Percentiles rank a stretch among this genome's conserved stretches.
phyloP scores from a whole-genome alignment of 2,888 invertebrate genomes.

The Lamellibrachia satsuma region DNA sequence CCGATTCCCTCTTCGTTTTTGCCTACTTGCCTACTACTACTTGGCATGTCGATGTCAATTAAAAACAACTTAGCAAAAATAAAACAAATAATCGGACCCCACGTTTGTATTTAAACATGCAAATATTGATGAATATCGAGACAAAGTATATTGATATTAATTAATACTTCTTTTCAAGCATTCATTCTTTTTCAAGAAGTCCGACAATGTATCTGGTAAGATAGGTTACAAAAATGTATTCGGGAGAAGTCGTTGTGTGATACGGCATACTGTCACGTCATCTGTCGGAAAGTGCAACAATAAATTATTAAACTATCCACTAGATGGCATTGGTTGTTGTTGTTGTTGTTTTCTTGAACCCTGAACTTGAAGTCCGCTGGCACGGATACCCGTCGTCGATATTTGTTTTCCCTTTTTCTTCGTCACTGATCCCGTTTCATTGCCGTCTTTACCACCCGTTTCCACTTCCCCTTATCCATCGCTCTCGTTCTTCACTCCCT shows the following conservation, averaged over 20 bases:
- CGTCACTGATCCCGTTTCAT: no score
- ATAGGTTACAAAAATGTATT: not conserved
- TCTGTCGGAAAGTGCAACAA: not conserved
- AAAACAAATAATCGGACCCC: not conserved
- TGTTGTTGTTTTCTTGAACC: no score
- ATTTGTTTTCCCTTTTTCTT: no score
- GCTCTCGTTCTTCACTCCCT: no score
- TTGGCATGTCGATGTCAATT: not conserved
- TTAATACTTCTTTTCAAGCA: not conserved
- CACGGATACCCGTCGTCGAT: no score
- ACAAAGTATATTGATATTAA: not conserved
- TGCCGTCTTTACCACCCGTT: no score
- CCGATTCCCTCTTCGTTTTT: not conserved
- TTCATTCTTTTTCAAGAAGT: not conserved
- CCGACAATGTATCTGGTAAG: not conserved
- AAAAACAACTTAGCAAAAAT: not conserved
- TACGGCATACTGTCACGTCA: not conserved
- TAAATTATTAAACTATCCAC: no score
- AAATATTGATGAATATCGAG: not conserved
- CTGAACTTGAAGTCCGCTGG: no score
- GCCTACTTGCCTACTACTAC: not conserved
- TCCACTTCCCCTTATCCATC: no score
- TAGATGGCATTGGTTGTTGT: no score
- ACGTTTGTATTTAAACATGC: not conserved
- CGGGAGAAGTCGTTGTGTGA: not conserved